phyloP scores from a whole-genome alignment of 1,140 invertebrate genomes.

The Saccostrea cuccullata region DNA sequence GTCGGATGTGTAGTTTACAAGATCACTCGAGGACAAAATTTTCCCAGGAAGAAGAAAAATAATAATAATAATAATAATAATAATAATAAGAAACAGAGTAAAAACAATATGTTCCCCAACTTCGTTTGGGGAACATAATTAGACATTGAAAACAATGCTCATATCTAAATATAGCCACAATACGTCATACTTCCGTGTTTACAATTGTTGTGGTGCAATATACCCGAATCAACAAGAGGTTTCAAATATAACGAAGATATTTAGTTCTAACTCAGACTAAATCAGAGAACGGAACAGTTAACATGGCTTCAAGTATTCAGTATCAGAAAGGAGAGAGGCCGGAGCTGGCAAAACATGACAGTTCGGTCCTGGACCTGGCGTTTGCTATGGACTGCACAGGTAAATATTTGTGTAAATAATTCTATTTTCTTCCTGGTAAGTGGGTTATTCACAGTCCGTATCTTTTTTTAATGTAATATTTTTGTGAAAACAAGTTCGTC shows the following conservation, averaged over 20 bases:
- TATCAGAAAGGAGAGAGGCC: constrained; percentile 20
- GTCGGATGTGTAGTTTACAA: too few species aligned
- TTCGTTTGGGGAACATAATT: too few species aligned
- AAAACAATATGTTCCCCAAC: too few species aligned
- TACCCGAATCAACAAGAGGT: not conserved
- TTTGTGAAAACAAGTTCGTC: too few species aligned
- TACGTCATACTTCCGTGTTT: not conserved
- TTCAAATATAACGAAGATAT: not conserved
- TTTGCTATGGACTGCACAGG: constrained; percentile 60
- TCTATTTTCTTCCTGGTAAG: too few species aligned
- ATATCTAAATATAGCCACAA: not conserved
- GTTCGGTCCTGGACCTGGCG: constrained; percentile 3
- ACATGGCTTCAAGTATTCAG: constrained; percentile 8
- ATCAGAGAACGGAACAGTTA: not conserved
- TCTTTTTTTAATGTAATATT: too few species aligned
- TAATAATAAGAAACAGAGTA: too few species aligned
- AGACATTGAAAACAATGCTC: not conserved
- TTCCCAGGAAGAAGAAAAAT: too few species aligned
- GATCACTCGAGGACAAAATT: too few species aligned
- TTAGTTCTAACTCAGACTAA: not conserved
- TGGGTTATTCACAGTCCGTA: too few species aligned
- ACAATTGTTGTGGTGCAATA: too few species aligned
- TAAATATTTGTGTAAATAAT: not conserved
- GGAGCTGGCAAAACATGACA: constrained; percentile 16
- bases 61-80: too few species aligned